Evolutionary conservation across 2,113 vertebrate genomes (phyloP).

Genomic region (Galbula dea): DNA sequence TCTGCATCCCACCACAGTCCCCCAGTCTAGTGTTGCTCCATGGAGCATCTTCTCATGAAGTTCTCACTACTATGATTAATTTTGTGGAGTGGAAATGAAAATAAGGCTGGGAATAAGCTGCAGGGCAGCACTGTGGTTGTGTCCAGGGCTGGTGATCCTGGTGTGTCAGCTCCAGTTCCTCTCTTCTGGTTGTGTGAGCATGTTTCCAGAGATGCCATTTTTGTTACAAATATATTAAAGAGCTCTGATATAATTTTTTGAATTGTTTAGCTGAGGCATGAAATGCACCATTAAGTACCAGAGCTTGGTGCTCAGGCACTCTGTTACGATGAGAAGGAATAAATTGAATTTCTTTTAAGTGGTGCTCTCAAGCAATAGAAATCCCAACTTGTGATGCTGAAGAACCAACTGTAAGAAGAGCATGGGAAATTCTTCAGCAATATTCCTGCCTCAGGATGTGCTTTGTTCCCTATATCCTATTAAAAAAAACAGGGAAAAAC

Average conservation of each 20-base stretch:
- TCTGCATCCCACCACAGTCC: not conserved
- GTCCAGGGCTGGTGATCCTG: not conserved
- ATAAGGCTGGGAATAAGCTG: not conserved
- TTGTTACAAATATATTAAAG: slow-evolving; percentile 36
- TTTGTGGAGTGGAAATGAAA: slow-evolving; percentile 4
- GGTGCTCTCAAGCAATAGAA: slow-evolving; percentile 22
- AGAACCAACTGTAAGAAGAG: not conserved
- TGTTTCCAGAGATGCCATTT: not conserved
- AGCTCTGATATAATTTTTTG: slow-evolving; percentile 11
- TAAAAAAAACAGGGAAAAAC: not conserved
- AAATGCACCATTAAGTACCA: slow-evolving; percentile 37
- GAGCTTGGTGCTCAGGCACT: not conserved
- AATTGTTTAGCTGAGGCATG: slow-evolving; percentile 34
- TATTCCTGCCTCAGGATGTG: not conserved
- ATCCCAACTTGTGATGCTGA: not conserved
- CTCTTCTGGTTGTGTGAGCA: not conserved
- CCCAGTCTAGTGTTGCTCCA: not conserved
- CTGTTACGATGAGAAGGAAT: slow-evolving; percentile 10
- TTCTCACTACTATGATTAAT: not conserved
- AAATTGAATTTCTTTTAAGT: slow-evolving; percentile 46
- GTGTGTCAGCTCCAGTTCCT: not conserved
- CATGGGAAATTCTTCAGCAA: not conserved
- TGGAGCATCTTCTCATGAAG: not conserved
- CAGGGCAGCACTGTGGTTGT: not conserved
- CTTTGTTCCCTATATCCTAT: not conserved